Evolutionary conservation across 2,797 vertebrate species (phyloP).

Genomic region (Orientallactaga sibirica): DNA sequence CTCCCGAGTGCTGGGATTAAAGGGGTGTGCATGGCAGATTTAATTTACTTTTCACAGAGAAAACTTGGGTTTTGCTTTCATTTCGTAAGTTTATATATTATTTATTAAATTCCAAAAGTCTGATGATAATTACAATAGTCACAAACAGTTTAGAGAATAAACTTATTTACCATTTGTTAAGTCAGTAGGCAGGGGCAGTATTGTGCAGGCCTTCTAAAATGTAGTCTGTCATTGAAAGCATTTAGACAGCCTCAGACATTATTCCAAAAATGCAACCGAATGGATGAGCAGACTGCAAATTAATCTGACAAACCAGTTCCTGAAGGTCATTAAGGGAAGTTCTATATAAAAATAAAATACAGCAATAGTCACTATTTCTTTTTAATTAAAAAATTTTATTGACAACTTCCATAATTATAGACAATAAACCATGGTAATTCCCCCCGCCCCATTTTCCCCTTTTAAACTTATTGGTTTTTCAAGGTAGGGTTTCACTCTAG

Average conservation of each 20-base stretch:
- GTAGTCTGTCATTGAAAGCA: not conserved
- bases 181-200: not conserved
- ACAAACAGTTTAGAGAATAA: not conserved
- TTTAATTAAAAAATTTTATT: too few relatives aligned
- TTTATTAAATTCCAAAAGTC: constrained; percentile 38
- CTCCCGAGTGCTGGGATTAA: too few relatives aligned
- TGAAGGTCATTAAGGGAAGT: constrained; percentile 36
- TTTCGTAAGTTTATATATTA: constrained; percentile 19
- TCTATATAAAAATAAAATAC: not conserved
- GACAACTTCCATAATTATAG: too few relatives aligned
- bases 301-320: constrained; percentile 51
- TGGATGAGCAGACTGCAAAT: not conserved
- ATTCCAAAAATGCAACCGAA: not conserved
- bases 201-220: not conserved
- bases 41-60: constrained; percentile 7
- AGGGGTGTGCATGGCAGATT: not conserved
- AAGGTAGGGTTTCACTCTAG: too few relatives aligned
- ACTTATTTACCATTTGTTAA: constrained; percentile 1
- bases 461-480: too few relatives aligned
- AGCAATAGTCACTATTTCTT: not conserved
- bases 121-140: not conserved
- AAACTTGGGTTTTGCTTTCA: constrained; percentile 28
- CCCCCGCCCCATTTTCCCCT: too few relatives aligned
- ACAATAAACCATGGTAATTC: too few relatives aligned
- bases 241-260: not conserved